Percentiles rank a stretch among this genome's conserved stretches.
Conservation (phyloP, 2,797 vertebrate genomes). For the Intellagama lesueurii region DNA sequence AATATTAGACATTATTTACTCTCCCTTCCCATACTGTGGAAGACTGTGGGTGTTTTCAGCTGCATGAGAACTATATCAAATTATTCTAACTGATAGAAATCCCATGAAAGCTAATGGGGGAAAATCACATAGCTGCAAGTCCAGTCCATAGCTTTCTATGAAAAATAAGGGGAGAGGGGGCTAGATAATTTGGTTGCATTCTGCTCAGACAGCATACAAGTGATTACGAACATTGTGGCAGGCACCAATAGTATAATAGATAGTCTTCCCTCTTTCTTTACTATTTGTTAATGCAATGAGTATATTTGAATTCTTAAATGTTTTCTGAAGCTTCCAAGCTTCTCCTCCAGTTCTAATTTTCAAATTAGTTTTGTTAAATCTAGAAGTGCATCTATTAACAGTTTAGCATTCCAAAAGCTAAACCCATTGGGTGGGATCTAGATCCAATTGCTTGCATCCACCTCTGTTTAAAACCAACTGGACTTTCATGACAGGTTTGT, state of each 20-base stretch:
- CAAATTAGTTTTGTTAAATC: background rate
- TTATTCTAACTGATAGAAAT: slow-evolving; percentile 25
- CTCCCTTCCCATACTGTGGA: background rate
- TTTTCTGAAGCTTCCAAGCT: background rate
- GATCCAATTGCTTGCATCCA: too few relatives aligned
- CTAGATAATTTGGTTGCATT: slow-evolving; percentile 11
- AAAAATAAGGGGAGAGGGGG: background rate
- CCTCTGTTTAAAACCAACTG: too few relatives aligned
- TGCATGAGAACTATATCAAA: slow-evolving; percentile 15
- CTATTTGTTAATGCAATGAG: background rate
- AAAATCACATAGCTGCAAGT: slow-evolving; percentile 27
- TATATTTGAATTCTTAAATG: background rate
- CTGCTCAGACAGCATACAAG: background rate
- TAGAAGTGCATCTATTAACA: background rate
- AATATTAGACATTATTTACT: slow-evolving; percentile 23
- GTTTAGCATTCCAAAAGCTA: background rate
- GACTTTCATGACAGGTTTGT: background rate
- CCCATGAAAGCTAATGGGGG: slow-evolving; percentile 1
- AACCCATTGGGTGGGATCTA: background rate
- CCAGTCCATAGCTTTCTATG: slow-evolving; percentile 27
- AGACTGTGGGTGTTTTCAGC: background rate
- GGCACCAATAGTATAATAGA: background rate
- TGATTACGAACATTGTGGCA: slow-evolving; percentile 8
- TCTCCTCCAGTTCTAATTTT: background rate
- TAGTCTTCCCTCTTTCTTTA: background rate